Base-by-base conservation (phyloP, 2,888 invertebrate genomes). In the Parnassius smintheus region DNA sequence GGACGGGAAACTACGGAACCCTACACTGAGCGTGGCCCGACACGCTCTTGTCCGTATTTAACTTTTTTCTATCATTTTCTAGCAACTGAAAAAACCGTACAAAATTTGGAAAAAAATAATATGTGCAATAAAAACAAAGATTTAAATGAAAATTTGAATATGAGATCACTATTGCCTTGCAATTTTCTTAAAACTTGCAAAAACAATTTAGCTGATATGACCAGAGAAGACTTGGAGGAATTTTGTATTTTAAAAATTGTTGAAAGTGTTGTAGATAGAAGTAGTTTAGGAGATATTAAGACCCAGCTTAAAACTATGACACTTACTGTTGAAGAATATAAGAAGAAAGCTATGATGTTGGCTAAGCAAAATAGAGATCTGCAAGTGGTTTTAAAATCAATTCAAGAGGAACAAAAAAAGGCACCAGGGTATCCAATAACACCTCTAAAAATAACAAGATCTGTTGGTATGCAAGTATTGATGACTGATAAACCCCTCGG, bases 381-480 rank as follows among this genome's bases (percentile, higher is more conserved):
- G 50, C 95, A 96, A 79, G 94, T 95, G 70, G 96, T 96, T 8
- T 92, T 96, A 72, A 94, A 93, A 76, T 94, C 95, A 46, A 93
- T 96, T 41, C 91, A 94, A 59, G 93, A 93, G 68, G 96, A 96
- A 77, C 92, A 94, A 52, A 93, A 93, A 75, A 88, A 91, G 12
- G 88, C 90, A 62, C 86, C 90, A 44, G 91, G 93, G 9, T 92
- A 92, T 68, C 92, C 92, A n/a, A 88, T 95, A 57, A 91, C 93
- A 62, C 96, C 97, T 0, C 93, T 96, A 12, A 96, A 96, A 81
- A 96, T 97, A 56, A 97, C 96, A 2, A 92, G 97, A 59, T 96
- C 97, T 3, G 97, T 97, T 0, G 97, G 97, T 1, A 92, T 97
- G 71, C 97, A 97, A 91, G 96, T 97, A 0, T 89, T 85, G 22